phyloP scores from a whole-genome alignment of 2,113 vertebrate species.

The Herpailurus yagouaroundi region DNA sequence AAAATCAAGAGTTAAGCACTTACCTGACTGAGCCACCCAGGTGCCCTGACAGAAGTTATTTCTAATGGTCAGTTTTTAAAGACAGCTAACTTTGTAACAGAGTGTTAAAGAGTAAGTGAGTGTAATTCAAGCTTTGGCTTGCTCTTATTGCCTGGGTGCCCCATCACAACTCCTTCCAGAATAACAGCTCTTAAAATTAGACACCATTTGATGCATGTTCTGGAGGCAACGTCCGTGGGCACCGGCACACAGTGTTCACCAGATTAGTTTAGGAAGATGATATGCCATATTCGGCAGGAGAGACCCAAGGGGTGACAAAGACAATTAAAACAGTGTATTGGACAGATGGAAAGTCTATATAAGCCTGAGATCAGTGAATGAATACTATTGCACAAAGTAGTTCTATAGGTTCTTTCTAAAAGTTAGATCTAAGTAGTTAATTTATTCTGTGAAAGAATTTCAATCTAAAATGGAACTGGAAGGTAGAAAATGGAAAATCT shows the following conservation, averaged over 20 bases:
- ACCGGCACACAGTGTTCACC: neutral
- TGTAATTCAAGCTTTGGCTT: conserved; percentile 16
- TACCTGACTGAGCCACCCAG: too few species aligned
- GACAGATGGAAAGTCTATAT: neutral
- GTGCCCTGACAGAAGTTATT: neutral
- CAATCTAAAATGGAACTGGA: neutral
- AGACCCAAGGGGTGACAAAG: neutral
- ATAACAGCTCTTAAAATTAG: neutral
- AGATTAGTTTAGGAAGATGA: neutral
- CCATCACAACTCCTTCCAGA: neutral
- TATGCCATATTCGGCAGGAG: neutral
- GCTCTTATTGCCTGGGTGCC: neutral
- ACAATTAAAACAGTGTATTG: neutral
- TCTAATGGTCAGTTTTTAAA: conserved; percentile 18
- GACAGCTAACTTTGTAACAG: conserved; percentile 41
- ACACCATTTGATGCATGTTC: neutral
- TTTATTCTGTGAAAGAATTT: neutral
- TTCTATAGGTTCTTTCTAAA: neutral
- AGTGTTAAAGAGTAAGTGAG: neutral
- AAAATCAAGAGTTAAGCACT: too few species aligned
- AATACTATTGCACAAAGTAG: neutral
- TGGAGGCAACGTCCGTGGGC: neutral
- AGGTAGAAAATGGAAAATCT: neutral
- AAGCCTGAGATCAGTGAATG: neutral
- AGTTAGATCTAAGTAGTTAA: neutral